Conservation (phyloP, 1,140 invertebrate genomes). For the Drosophila pectinifera region DNA sequence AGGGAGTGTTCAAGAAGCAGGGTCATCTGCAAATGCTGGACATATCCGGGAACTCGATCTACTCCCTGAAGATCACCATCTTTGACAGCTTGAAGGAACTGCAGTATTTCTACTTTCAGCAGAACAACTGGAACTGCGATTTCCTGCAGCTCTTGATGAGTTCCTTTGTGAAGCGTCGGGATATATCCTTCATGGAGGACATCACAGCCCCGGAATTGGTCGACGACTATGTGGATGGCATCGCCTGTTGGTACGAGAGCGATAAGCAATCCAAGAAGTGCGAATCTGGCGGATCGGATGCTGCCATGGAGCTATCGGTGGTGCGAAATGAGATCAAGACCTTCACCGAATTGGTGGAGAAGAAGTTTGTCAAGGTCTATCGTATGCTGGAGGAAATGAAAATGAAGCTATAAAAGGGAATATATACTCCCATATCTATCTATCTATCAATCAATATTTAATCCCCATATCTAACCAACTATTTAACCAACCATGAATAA, state of each 20-base stretch:
- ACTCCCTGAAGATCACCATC: conserved; percentile 75
- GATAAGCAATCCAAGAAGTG: conserved; percentile 75
- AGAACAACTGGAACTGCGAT: conserved; percentile 84
- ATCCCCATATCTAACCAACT: conserved; percentile 25
- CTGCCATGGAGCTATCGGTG: conserved; percentile 75
- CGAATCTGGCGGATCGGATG: conserved; percentile 59
- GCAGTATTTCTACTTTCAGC: conserved; percentile 84
- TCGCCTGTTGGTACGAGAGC: conserved; percentile 83
- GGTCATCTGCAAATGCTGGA: conserved; percentile 71
- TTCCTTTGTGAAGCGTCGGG: conserved; percentile 74
- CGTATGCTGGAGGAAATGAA: conserved; percentile 82
- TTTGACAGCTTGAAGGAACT: conserved; percentile 76
- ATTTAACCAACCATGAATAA: conserved; percentile 47
- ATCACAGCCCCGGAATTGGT: conserved; percentile 74
- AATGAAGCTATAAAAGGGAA: conserved; percentile 45
- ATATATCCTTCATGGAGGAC: conserved; percentile 80
- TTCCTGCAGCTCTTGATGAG: conserved; percentile 79
- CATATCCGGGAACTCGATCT: conserved; percentile 73
- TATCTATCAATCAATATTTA: conserved; percentile 35
- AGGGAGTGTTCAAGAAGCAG: conserved; percentile 79
- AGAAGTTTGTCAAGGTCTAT: conserved; percentile 80
- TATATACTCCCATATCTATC: conserved; percentile 10
- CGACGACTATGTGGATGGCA: conserved; percentile 80
- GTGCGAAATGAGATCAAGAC: conserved; percentile 80
- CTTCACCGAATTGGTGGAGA: conserved; percentile 76